phyloP scores from a whole-genome alignment of 1,140 invertebrate genomes.

The Ladona fulva region DNA sequence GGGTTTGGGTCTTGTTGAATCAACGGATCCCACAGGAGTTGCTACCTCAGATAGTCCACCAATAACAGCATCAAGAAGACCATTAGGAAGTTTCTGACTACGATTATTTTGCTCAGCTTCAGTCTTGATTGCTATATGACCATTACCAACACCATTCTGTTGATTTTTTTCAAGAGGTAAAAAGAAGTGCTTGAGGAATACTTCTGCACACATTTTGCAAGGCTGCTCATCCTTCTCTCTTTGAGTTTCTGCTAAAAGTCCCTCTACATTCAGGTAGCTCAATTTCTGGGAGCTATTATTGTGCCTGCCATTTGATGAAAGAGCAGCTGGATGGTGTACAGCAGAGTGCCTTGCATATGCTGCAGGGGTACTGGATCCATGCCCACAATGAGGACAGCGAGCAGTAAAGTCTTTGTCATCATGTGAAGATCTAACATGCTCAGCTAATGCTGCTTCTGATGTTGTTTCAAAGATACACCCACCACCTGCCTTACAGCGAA shows the following conservation, averaged over 20 bases:
- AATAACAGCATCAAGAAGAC: neutral
- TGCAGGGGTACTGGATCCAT: neutral
- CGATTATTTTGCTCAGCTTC: neutral
- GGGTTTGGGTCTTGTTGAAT: neutral
- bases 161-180: neutral
- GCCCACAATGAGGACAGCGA: neutral
- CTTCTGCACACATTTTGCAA: neutral
- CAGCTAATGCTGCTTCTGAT: neutral
- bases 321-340: neutral
- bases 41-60: neutral
- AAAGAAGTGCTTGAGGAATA: neutral
- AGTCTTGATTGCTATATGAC: neutral
- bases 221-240: neutral
- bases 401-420: slow-evolving; percentile 5
- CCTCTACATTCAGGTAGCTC: neutral
- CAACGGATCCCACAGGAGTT: neutral
- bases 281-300: neutral
- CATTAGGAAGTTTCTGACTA: neutral
- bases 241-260: neutral
- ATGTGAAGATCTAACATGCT: neutral
- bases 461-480: neutral
- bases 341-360: neutral
- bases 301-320: neutral
- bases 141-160: neutral
- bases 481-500: neutral